Evolutionary conservation across 30 jellyfish, hydroid and myxozoan species (phyloP).

Genomic region (Chrysaora quinquecirrha): DNA sequence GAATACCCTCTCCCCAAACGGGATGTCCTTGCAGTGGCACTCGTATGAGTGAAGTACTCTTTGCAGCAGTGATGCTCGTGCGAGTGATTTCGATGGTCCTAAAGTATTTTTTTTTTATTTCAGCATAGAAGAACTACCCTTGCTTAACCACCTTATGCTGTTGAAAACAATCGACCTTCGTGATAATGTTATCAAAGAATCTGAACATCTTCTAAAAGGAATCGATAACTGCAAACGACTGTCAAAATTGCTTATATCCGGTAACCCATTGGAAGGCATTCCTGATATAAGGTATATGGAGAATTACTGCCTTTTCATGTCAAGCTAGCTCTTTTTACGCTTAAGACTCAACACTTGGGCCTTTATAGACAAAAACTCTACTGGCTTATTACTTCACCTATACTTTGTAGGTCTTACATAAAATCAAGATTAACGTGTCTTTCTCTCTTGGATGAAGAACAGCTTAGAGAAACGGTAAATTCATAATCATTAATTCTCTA

Average conservation of each 20-base stretch:
- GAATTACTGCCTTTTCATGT: neutral
- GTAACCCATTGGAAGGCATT: constrained; percentile 43
- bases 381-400: too few relatives aligned
- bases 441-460: neutral
- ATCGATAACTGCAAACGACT: constrained; percentile 29
- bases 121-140: constrained; percentile 55
- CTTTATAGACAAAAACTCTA: too few relatives aligned
- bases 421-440: neutral
- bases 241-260: constrained; percentile 23
- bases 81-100: too few relatives aligned
- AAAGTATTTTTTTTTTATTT: neutral
- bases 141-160: constrained; percentile 37
- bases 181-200: constrained; percentile 37
- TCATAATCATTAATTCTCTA: too few relatives aligned
- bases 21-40: too few relatives aligned
- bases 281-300: constrained; percentile 35
- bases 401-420: neutral
- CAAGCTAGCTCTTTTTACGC: too few relatives aligned
- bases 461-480: neutral
- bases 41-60: too few relatives aligned
- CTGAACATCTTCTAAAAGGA: constrained; percentile 3
- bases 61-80: too few relatives aligned
- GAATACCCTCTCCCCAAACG: too few relatives aligned
- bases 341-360: too few relatives aligned
- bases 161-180: constrained; percentile 26